Evolutionary conservation across 2,888 invertebrate genomes (phyloP).

Genomic region (Chymomyza procnemis): DNA sequence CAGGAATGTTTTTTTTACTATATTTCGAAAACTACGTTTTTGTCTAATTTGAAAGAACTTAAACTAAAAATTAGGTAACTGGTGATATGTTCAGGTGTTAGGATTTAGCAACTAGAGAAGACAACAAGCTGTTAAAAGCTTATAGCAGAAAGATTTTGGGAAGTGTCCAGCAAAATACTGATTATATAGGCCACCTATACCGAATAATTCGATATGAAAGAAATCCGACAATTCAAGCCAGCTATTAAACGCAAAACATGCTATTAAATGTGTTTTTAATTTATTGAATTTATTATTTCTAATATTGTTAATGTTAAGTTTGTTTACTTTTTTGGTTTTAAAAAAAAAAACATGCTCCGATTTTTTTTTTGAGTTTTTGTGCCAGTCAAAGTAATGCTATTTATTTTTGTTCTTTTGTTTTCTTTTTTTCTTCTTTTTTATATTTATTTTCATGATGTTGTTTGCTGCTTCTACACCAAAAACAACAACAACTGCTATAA

Average conservation of each 20-base stretch:
- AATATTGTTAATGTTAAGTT: constrained; percentile 39
- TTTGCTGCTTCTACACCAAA: constrained; percentile 35
- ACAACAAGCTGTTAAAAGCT: no score
- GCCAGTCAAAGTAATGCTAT: constrained; percentile 69
- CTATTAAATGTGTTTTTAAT: neutral
- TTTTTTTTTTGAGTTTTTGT: constrained; percentile 51
- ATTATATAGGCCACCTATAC: no score
- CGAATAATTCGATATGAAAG: no score
- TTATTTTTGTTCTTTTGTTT: constrained; percentile 67
- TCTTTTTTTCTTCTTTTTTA: constrained; percentile 62
- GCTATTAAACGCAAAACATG: neutral
- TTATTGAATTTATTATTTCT: constrained; percentile 34
- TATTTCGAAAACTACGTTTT: no score
- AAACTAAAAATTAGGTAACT: no score
- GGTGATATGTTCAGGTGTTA: no score
- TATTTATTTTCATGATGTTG: constrained; percentile 73
- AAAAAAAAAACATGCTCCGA: constrained; percentile 3
- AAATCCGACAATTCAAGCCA: neutral
- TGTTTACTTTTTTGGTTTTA: constrained; percentile 25
- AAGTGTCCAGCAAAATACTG: no score
- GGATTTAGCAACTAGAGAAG: no score
- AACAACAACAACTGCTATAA: no score
- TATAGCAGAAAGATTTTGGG: no score
- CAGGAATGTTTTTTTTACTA: no score
- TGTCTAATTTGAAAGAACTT: no score